Conservation (phyloP, 2,113 vertebrate species). For the Perognathus longimembris region DNA sequence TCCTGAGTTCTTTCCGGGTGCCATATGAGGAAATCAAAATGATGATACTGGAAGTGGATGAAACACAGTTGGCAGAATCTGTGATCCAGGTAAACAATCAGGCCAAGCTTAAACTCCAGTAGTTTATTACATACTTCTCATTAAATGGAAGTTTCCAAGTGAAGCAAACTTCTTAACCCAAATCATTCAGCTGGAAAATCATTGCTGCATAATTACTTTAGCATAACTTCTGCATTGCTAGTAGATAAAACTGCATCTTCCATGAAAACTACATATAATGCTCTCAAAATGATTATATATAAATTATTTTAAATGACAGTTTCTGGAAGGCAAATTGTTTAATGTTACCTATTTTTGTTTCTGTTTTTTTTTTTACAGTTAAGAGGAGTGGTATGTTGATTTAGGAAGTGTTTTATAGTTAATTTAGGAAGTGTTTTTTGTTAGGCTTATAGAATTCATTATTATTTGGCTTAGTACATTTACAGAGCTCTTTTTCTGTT, state of each 20-base stretch:
- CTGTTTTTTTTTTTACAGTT: slow-evolving; percentile 18
- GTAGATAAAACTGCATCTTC: slow-evolving; percentile 59
- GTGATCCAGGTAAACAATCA: slow-evolving; percentile 95
- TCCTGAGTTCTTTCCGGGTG: slow-evolving; percentile 96
- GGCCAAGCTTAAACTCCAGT: slow-evolving; percentile 61
- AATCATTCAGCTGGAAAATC: slow-evolving; percentile 78
- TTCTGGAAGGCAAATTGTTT: slow-evolving; percentile 50
- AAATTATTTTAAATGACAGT: slow-evolving; percentile 65
- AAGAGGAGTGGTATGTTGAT: background rate
- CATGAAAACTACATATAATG: slow-evolving; percentile 47
- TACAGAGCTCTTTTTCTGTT: slow-evolving; percentile 1
- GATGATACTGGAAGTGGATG: slow-evolving; percentile 96
- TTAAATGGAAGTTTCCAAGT: slow-evolving; percentile 72
- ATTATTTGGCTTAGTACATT: background rate
- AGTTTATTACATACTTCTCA: slow-evolving; percentile 74
- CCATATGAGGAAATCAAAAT: slow-evolving; percentile 96
- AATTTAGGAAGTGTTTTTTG: slow-evolving; percentile 1
- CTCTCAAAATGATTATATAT: slow-evolving; percentile 69
- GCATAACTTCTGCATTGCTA: slow-evolving; percentile 23
- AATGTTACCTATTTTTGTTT: slow-evolving; percentile 58
- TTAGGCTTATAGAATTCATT: slow-evolving; percentile 1
- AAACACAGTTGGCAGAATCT: slow-evolving; percentile 94
- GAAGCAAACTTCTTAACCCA: slow-evolving; percentile 74
- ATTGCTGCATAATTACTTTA: slow-evolving; percentile 69
- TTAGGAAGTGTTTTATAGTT: slow-evolving; percentile 46